A percentile compares a stretch with the other conserved stretches of the same genome.
These are phyloP conservation scores for Myotis yumanensis DNA, from an alignment of 2,113 vertebrate genomes.

Conservation along the genomic window DNA sequence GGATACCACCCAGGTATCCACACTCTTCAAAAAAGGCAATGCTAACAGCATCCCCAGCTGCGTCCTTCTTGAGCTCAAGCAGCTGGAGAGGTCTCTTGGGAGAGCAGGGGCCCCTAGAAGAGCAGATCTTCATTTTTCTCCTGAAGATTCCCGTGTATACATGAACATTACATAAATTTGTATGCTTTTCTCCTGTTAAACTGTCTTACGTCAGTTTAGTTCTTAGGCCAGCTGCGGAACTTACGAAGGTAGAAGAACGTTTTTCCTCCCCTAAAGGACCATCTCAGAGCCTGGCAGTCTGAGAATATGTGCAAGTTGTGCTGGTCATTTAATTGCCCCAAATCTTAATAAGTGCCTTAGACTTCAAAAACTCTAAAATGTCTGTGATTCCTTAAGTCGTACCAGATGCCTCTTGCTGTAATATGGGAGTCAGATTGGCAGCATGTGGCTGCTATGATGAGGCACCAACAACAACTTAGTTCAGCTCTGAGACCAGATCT, in stretches of 20 bases:
- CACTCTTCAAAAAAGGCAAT: neutral
- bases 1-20: slow-evolving; percentile 46
- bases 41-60: neutral
- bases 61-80: neutral
- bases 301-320: neutral
- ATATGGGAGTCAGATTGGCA: neutral
- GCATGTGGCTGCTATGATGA: neutral
- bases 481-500: neutral
- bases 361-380: neutral
- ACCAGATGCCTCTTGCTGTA: neutral
- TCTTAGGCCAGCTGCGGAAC: neutral
- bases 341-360: neutral
- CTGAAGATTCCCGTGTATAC: neutral
- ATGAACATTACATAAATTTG: neutral
- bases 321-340: neutral
- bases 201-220: neutral
- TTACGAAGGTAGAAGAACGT: neutral
- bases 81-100: neutral
- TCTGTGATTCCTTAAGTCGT: neutral
- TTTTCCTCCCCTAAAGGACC: neutral
- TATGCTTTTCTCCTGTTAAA: neutral
- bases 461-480: neutral
- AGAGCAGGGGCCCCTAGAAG: neutral
- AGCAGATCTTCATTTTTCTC: neutral
- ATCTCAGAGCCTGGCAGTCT: neutral